Conservation (phyloP, 2,113 vertebrate species). For the Lophotis ruficrista region DNA sequence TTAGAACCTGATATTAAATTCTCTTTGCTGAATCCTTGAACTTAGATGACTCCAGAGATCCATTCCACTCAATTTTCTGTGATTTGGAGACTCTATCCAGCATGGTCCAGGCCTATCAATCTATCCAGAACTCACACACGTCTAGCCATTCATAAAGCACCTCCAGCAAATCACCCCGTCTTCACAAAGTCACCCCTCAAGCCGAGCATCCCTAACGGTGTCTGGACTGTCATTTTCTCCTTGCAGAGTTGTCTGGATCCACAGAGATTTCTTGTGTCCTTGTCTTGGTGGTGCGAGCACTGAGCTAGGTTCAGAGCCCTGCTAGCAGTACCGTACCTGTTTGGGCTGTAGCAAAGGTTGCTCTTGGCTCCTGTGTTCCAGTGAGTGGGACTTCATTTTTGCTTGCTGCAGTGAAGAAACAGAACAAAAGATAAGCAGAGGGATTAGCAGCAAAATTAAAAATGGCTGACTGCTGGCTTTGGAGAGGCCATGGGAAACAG, state of each 20-base stretch:
- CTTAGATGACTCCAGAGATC: constrained; percentile 46
- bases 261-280: not conserved
- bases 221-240: constrained; percentile 29
- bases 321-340: constrained; percentile 79
- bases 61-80: constrained; percentile 38
- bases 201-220: constrained; percentile 1
- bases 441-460: constrained; percentile 12
- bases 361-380: constrained; percentile 89
- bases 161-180: not conserved
- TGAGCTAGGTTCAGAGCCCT: not conserved
- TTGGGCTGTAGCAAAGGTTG: constrained; percentile 88
- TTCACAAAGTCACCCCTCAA: constrained; percentile 15
- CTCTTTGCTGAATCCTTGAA: constrained; percentile 38
- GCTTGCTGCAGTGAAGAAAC: constrained; percentile 76
- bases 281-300: not conserved
- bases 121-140: not conserved
- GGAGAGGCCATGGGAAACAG: not conserved
- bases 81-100: not conserved
- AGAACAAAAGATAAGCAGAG: not conserved
- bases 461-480: not conserved
- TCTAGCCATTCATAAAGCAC: not conserved
- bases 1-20: constrained; percentile 36
- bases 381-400: constrained; percentile 89
- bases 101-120: not conserved
- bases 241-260: constrained; percentile 20